Evolutionary conservation across 2,113 vertebrate species (phyloP), one percentile per base, ranked within the genome.

Genomic region (Myrmecobius fasciatus): DNA sequence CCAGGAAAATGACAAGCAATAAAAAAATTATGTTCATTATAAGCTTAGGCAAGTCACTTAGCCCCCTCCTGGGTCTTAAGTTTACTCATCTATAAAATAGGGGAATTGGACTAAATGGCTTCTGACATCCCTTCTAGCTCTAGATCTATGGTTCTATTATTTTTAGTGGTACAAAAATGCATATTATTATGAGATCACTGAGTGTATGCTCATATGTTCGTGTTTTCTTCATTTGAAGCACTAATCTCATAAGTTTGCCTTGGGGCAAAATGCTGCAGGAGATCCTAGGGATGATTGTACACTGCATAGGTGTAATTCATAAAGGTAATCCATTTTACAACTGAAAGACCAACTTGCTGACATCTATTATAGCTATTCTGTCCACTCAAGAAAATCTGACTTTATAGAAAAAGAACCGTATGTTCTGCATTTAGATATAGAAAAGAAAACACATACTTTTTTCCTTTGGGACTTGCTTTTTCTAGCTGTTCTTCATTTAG

Each of bases 31-130:
- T n/a, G 31, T 22, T 75, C 36, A n/a, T 22, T n/a, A 20, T 75
- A n/a, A 75, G 36, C 24, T 53, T 9, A 14, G 25, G 52, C 43
- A 88, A 28, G 36, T 8, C 20, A 36, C 14, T 51, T 51, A 28
- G 36, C 9, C 25, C 6, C 48, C 36, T 0, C 7, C 8, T 10
- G 25, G 24, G 8, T 25, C 75, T 93, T 48, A 54, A 54, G 14
- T 92, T 90, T 94, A 20, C 43, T 94, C 8, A 3, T 88, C 49
- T 94, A 6, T 90, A 89, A 91, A 90, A 91, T 75, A 52, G 53
- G 3, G 1, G 52, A 5, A 48, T 90, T 92, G 95, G n/a, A 60
- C 28, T 52, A 43, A 28, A 90, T 52, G 14, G 25, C 53, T 36
- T 93, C 89, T 67, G 25, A 60, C 83, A 49, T 94, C 43, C 31